A percentile compares a stretch with the other conserved stretches of the same genome.
Evolutionary conservation across 2,888 invertebrate species (phyloP).

Genomic region (Latheticus oryzae): DNA sequence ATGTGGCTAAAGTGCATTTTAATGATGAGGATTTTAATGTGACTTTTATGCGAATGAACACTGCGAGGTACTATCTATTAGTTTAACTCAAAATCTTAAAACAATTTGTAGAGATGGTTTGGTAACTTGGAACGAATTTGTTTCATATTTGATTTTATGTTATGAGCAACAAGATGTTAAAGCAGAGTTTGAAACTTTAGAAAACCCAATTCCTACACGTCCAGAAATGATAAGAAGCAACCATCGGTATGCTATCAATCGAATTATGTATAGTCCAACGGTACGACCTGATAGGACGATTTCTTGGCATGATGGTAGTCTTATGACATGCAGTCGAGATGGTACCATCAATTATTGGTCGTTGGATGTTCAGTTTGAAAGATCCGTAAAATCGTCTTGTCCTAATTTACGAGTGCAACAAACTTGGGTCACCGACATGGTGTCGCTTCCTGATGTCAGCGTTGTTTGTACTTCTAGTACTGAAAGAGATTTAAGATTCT

Average conservation of each 20-base stretch:
- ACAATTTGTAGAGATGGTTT: conserved; percentile 63
- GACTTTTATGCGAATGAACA: conserved; percentile 72
- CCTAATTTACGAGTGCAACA: conserved; percentile 71
- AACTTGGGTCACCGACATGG: conserved; percentile 81
- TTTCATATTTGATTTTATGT: conserved; percentile 80
- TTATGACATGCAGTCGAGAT: conserved; percentile 81
- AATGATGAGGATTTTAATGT: conserved; percentile 72
- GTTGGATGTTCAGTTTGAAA: conserved; percentile 74
- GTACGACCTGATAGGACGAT: conserved; percentile 69
- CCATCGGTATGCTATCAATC: conserved; percentile 77
- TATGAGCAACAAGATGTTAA: conserved; percentile 76
- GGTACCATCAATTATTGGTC: conserved; percentile 85
- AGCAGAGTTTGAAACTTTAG: conserved; percentile 72
- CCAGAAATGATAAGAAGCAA: conserved; percentile 73
- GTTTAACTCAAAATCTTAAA: background rate
- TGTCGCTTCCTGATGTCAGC: conserved; percentile 80
- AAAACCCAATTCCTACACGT: conserved; percentile 72
- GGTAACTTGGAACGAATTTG: conserved; percentile 81
- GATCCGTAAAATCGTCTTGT: conserved; percentile 73
- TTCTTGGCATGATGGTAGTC: conserved; percentile 74
- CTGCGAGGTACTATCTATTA: conserved; percentile 55
- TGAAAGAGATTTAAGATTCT: conserved; percentile 82
- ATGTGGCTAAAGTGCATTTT: conserved; percentile 67
- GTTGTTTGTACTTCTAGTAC: conserved; percentile 82
- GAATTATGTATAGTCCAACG: conserved; percentile 74